Evolutionary conservation across 2,113 vertebrate species (phyloP).

Genomic region (Embiotoca jacksoni): DNA sequence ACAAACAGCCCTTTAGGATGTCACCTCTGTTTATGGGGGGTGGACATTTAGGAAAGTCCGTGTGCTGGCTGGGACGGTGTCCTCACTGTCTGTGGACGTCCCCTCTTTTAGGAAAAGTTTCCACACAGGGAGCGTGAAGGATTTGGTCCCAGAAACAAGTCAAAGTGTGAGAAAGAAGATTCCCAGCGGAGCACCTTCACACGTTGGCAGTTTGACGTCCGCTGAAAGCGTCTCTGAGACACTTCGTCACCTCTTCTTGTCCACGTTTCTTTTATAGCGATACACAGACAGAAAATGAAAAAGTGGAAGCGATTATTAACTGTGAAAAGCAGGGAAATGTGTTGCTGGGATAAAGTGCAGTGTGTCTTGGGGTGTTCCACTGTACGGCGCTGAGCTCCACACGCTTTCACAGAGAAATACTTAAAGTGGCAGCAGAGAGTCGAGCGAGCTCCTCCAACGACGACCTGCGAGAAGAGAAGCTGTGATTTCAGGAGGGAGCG

Average conservation of each 20-base stretch:
- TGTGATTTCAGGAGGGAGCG: conserved; percentile 34
- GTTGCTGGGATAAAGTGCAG: conserved; percentile 80
- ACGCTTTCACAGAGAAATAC: conserved; percentile 28
- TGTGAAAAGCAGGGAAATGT: conserved; percentile 34
- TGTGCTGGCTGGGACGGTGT: conserved; percentile 11
- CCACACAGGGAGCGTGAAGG: neutral
- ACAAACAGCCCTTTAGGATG: neutral
- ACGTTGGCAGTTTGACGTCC: conserved; percentile 21
- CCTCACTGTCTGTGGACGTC: neutral
- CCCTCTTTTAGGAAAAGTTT: no score
- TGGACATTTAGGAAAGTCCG: neutral
- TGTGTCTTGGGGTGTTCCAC: conserved; percentile 58
- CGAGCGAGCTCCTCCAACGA: conserved; percentile 31
- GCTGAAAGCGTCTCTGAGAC: neutral
- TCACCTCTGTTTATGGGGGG: neutral
- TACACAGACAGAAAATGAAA: conserved; percentile 15
- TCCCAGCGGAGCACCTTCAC: conserved; percentile 44
- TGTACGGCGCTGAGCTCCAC: conserved; percentile 51
- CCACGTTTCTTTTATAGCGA: conserved; percentile 23
- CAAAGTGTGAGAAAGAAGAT: neutral
- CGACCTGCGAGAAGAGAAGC: conserved; percentile 43
- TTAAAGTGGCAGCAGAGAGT: neutral
- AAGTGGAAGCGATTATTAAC: conserved; percentile 10
- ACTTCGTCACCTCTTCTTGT: conserved; percentile 1
- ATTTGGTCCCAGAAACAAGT: conserved; percentile 51